phyloP scores from a whole-genome alignment of 2,888 invertebrate genomes.

The Tinea pellionella region DNA sequence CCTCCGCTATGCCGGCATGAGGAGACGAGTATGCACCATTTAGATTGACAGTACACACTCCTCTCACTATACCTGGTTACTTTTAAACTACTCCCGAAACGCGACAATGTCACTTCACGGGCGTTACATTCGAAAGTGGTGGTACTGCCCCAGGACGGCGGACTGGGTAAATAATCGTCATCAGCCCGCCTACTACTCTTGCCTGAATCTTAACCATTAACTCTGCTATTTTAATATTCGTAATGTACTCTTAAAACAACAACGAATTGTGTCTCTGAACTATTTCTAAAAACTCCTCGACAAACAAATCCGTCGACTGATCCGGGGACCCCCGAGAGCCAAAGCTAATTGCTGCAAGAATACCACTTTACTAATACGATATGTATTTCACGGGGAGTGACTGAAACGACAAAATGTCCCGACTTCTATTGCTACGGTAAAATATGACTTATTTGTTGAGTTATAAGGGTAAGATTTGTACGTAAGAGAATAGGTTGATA shows the following conservation, averaged over 20 bases:
- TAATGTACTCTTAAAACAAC: not conserved
- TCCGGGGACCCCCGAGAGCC: conserved; percentile 52
- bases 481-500: conserved; percentile 19
- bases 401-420: not conserved
- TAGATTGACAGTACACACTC: too few species aligned
- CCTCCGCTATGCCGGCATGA: too few species aligned
- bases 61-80: too few species aligned
- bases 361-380: conserved; percentile 48
- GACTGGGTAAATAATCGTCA: too few species aligned
- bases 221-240: not conserved
- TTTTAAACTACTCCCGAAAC: too few species aligned
- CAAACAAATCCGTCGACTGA: conserved; percentile 22
- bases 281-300: not conserved
- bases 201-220: too few species aligned
- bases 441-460: conserved; percentile 20
- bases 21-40: too few species aligned
- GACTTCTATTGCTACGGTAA: not conserved
- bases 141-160: too few species aligned
- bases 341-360: conserved; percentile 64
- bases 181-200: too few species aligned
- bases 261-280: not conserved
- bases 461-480: conserved; percentile 20
- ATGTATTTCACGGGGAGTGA: conserved; percentile 10
- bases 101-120: too few species aligned
- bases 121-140: too few species aligned